phyloP scores from a whole-genome alignment of 2,113 vertebrate species.

The Phalacrocorax brasilianus region DNA sequence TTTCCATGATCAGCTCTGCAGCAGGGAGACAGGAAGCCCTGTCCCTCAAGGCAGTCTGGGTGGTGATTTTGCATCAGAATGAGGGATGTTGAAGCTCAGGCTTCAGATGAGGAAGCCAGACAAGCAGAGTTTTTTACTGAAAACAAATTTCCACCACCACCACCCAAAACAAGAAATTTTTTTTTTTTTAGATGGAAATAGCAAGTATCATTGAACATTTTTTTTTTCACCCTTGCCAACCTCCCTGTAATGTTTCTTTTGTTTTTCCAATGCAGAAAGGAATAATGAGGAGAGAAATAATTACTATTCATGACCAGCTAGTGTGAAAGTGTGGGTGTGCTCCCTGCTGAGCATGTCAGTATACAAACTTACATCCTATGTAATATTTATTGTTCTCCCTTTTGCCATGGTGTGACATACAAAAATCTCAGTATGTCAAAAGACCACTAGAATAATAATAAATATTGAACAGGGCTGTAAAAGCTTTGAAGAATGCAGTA shows the following conservation, averaged over 20 bases:
- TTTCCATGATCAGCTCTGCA: neutral
- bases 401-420: neutral
- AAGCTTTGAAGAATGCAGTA: neutral
- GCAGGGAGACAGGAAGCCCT: fast-evolving
- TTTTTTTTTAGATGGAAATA: neutral
- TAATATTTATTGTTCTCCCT: neutral
- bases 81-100: neutral
- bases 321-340: neutral
- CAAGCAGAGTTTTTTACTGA: neutral
- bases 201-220: neutral
- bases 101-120: neutral
- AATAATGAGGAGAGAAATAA: neutral
- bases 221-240: neutral
- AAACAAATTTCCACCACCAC: neutral
- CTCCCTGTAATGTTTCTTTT: neutral
- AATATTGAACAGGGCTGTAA: neutral
- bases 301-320: neutral
- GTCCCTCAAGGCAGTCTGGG: neutral
- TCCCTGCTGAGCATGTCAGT: neutral
- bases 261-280: neutral
- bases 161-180: neutral
- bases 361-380: neutral
- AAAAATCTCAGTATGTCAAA: neutral
- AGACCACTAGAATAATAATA: neutral
- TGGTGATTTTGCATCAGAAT: neutral